Percentiles rank a stretch among this genome's conserved stretches.
Evolutionary conservation across 2,797 vertebrate species (phyloP).

Genomic region (Anas georgica): DNA sequence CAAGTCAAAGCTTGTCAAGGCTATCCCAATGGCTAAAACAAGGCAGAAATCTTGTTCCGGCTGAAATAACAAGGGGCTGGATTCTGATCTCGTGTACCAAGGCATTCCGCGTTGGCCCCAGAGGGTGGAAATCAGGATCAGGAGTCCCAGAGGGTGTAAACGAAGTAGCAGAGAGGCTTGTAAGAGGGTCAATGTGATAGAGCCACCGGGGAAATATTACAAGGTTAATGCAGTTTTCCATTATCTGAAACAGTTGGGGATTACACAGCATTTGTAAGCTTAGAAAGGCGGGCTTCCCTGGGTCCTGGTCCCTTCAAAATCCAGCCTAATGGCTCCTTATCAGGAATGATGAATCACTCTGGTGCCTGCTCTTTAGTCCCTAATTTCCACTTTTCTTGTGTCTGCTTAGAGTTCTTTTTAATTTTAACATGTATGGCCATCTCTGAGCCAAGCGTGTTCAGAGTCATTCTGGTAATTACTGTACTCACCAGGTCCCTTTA

Average conservation of each 20-base stretch:
- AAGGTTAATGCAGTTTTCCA: conserved; percentile 53
- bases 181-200: neutral
- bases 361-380: conserved; percentile 43
- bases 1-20: conserved; percentile 69
- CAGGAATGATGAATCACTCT: conserved; percentile 60
- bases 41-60: conserved; percentile 46
- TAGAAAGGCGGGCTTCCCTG: conserved; percentile 13
- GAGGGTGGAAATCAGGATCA: neutral
- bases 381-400: conserved; percentile 57
- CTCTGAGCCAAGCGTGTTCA: conserved; percentile 15
- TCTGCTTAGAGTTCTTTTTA: conserved; percentile 64
- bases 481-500: conserved; percentile 40
- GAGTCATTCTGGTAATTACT: conserved; percentile 47
- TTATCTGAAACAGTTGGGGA: conserved; percentile 53
- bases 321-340: conserved; percentile 63
- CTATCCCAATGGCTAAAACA: conserved; percentile 53
- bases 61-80: conserved; percentile 29
- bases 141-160: neutral
- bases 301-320: conserved; percentile 29
- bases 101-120: neutral
- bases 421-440: conserved; percentile 17
- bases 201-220: conserved; percentile 29
- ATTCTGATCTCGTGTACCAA: neutral
- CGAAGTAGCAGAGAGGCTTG: conserved; percentile 1
- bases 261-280: conserved; percentile 56